These are phyloP conservation scores for Lerema accius DNA, from an alignment of 1,140 invertebrate genomes.

Conservation along the genomic window DNA sequence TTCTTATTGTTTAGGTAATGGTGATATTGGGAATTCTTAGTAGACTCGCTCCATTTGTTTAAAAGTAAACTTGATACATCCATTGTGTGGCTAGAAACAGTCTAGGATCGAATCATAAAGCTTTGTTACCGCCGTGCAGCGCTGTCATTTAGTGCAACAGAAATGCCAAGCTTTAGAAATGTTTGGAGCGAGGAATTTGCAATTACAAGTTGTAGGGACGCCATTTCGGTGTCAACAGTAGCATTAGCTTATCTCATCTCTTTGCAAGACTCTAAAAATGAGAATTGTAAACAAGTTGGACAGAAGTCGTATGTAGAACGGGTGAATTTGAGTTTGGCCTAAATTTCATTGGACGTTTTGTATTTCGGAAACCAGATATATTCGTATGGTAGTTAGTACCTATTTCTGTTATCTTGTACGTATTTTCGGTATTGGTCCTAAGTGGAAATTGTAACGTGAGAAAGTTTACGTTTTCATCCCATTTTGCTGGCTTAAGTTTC, in stretches of 20 bases:
- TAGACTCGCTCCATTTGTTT: conserved; percentile 9
- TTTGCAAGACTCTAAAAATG: background rate
- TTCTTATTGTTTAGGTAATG: background rate
- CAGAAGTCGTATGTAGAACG: background rate
- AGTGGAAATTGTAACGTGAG: too few species aligned
- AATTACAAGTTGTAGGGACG: conserved; percentile 23
- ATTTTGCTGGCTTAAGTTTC: too few species aligned
- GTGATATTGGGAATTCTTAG: conserved; percentile 8
- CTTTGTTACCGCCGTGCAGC: conserved; percentile 21
- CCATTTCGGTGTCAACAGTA: conserved; percentile 25
- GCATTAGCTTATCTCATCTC: conserved; percentile 24
- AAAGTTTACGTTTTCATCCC: too few species aligned
- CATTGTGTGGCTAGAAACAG: conserved; percentile 16
- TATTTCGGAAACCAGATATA: too few species aligned
- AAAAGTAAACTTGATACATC: conserved; percentile 17
- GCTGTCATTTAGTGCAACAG: conserved; percentile 33
- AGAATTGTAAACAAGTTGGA: background rate
- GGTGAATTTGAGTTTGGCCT: background rate
- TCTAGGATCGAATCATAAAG: conserved; percentile 23
- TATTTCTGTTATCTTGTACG: too few species aligned
- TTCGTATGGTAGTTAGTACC: too few species aligned
- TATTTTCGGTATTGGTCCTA: too few species aligned
- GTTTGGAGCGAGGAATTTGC: conserved; percentile 30
- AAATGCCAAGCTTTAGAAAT: conserved; percentile 29
- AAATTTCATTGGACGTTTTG: background rate